These are phyloP conservation scores for Drosophila cracens DNA, from an alignment of 2,888 invertebrate genomes.

Conservation along the genomic window DNA sequence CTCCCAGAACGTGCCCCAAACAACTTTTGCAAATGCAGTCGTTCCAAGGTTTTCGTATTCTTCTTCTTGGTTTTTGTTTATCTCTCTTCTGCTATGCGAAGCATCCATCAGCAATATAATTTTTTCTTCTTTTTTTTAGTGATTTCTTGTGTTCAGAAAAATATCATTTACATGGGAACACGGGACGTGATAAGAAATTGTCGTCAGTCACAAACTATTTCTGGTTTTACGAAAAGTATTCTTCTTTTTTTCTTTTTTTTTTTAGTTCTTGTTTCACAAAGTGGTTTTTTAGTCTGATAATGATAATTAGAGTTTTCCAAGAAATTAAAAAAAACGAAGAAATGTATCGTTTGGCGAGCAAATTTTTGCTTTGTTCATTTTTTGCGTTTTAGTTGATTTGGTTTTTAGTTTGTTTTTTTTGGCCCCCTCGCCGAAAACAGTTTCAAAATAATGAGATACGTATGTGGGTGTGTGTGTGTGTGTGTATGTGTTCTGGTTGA, in stretches of 20 bases:
- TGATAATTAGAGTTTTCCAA: conserved; percentile 77
- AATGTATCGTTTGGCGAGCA: conserved; percentile 70
- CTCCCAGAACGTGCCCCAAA: conserved; percentile 30
- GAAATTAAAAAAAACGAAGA: conserved; percentile 65
- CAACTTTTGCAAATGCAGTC: conserved; percentile 37
- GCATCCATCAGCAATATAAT: conserved; percentile 38
- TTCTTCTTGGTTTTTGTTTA: conserved; percentile 1
- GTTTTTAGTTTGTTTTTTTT: conserved; percentile 3
- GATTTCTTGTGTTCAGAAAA: conserved; percentile 69
- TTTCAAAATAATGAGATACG: conserved; percentile 69
- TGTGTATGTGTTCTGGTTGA: conserved; percentile 23
- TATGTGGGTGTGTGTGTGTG: background rate
- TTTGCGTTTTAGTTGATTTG: background rate
- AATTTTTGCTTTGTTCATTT: conserved; percentile 34
- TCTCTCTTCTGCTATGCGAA: conserved; percentile 23
- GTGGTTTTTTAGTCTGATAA: conserved; percentile 67
- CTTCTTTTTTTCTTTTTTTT: conserved; percentile 22
- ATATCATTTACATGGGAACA: conserved; percentile 71
- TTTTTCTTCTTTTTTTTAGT: conserved; percentile 54
- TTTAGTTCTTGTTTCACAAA: conserved; percentile 35
- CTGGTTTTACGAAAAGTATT: conserved; percentile 56
- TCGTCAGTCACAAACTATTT: conserved; percentile 54
- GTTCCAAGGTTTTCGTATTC: conserved; percentile 39
- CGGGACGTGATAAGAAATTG: conserved; percentile 43
- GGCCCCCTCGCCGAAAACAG: conserved; percentile 21